phyloP scores from a whole-genome alignment of 1,140 invertebrate genomes.

The Drosophila rhopaloa region DNA sequence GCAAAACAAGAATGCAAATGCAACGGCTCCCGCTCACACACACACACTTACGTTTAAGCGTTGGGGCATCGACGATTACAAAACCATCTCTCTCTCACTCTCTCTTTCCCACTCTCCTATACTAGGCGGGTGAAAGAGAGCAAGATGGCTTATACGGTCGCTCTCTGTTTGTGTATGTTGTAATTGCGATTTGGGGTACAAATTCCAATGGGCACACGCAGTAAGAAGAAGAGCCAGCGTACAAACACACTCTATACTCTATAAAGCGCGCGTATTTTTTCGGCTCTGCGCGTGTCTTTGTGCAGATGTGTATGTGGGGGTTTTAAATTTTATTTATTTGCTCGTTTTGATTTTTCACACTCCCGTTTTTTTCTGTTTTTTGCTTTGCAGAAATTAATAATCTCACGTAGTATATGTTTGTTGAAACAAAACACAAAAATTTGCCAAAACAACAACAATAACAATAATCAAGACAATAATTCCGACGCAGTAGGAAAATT shows the following conservation, averaged over 20 bases:
- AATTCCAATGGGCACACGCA: slow-evolving; percentile 80
- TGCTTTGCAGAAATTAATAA: slow-evolving; percentile 36
- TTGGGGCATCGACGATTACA: slow-evolving; percentile 31
- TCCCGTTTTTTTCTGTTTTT: slow-evolving; percentile 20
- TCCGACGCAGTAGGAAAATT: slow-evolving; percentile 53
- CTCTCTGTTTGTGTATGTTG: slow-evolving; percentile 75
- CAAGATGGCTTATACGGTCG: slow-evolving; percentile 11
- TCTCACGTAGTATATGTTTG: slow-evolving; percentile 19
- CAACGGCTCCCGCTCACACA: slow-evolving; percentile 9
- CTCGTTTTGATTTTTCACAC: slow-evolving; percentile 45
- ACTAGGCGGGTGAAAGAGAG: slow-evolving; percentile 27
- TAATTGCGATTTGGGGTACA: slow-evolving; percentile 80
- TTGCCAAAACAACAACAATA: slow-evolving; percentile 20
- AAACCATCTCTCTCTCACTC: slow-evolving; percentile 11
- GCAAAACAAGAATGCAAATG: slow-evolving; percentile 42
- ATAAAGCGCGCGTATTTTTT: slow-evolving; percentile 72
- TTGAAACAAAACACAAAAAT: slow-evolving; percentile 22
- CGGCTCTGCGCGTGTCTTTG: slow-evolving; percentile 27
- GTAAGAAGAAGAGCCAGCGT: slow-evolving; percentile 53
- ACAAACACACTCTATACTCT: slow-evolving; percentile 19
- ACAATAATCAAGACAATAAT: slow-evolving; percentile 29
- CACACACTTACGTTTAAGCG: slow-evolving; percentile 20
- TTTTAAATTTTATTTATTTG: slow-evolving; percentile 47
- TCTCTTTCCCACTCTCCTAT: slow-evolving; percentile 9
- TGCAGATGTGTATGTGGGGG: slow-evolving; percentile 8